Conservation (phyloP, 37 sponge, comb jelly and placozoan species). For the Bolinopsis microptera region DNA sequence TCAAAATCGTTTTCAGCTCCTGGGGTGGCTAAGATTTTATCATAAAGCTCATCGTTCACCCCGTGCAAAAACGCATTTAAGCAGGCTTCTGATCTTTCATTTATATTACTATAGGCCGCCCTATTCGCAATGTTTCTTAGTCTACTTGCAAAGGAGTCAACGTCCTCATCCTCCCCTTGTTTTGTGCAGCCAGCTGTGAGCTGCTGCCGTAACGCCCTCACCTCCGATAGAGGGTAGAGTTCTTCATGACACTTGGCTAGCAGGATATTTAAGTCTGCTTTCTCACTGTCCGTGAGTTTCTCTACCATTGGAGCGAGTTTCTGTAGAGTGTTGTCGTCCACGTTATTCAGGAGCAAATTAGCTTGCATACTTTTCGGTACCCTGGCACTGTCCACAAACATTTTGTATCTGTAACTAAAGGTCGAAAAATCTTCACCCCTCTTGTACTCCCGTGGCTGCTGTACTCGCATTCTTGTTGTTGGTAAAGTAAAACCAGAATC, state of each 20-base stretch:
- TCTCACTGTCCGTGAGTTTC: conserved; percentile 13
- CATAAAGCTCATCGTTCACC: too few species aligned
- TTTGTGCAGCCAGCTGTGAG: background rate
- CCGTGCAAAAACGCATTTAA: conserved; percentile 12
- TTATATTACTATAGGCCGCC: background rate
- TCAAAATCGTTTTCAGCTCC: conserved; percentile 31
- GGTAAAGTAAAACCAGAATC: background rate
- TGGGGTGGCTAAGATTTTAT: background rate
- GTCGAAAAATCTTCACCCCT: background rate
- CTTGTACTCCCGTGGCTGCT: conserved; percentile 41
- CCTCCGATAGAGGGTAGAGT: conserved; percentile 26
- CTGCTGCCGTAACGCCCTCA: background rate
- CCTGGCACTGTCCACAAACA: background rate
- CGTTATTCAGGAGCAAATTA: background rate
- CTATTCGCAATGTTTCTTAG: background rate
- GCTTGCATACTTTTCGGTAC: background rate
- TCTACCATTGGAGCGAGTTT: conserved; percentile 23
- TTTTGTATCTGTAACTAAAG: too few species aligned
- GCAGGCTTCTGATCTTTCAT: background rate
- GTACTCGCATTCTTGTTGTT: background rate
- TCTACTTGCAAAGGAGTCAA: background rate
- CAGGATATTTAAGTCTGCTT: background rate
- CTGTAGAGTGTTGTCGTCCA: too few species aligned
- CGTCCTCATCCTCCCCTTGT: conserved; percentile 17
- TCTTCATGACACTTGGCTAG: background rate